Base-by-base conservation (phyloP, 2,113 vertebrate species). In the Pimephales promelas region DNA sequence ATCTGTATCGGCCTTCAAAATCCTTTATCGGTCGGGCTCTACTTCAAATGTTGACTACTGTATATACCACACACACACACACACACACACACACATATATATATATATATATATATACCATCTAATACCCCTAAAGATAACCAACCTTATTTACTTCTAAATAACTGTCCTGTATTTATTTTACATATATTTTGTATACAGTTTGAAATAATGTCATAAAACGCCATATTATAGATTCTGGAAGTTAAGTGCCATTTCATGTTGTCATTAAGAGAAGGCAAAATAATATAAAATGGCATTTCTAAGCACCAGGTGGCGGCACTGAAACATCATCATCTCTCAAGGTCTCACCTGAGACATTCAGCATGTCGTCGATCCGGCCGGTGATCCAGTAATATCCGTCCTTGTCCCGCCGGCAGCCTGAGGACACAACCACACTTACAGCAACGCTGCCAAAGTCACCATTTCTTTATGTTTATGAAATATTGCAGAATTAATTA, bases 371-470 rank as follows among this genome's bases (percentile, higher is more conserved):
- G 49, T 96, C 95, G 81, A 95, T 95, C 72, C 95, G 89, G 57
- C 95, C 95, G 14, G 95, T 95, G 88, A 96, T 95, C 95, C 95
- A 96, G 90, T 93, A 95, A 88, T 96, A 96, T 3, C 95, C 95
- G 9, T 96, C 95, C 87, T 93, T 94, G 80, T 96, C 95, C 62
- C 95, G 90, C 64, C 87, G 91, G 90, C 94, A 95, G 81, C 95
- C 95, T 96, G 88, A 75, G 18, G 68, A 77, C 72, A 62, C 59
- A 87, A 73, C 22, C 73, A 83, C 36, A 36, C 45, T 79, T 45
- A 28, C 77, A 86, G 28, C 20, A 49, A 54, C 16, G 5, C 49
- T 52, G 49, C 16, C 7, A 52, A 54, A 54, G 5, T 14, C 47
- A 49, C 47, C 40, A 40, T 10, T 40, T 40, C 40, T 40, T 40